These are phyloP conservation scores for Pelobates cultripes DNA, from an alignment of 2,797 vertebrate species.

Conservation along the genomic window DNA sequence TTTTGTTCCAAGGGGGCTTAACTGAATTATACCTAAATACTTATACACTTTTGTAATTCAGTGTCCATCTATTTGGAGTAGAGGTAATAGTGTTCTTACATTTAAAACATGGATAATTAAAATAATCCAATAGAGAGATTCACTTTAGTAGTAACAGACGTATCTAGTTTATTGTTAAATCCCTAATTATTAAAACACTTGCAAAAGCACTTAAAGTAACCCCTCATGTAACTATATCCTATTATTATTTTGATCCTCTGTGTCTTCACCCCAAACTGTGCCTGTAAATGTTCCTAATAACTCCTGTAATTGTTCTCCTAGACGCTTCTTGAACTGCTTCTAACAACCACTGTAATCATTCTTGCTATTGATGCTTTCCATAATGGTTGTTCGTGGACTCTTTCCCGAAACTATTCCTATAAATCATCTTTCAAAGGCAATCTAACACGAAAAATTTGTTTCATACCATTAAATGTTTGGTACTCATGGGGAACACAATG, in stretches of 20 bases:
- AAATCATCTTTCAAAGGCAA: not conserved
- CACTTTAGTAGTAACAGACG: not conserved
- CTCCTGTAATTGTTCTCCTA: not conserved
- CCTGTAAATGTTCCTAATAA: not conserved
- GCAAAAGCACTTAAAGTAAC: not conserved
- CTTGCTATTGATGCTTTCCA: not conserved
- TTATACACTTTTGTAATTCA: not conserved
- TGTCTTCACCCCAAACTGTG: not conserved
- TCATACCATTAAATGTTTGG: not conserved
- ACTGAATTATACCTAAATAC: too few relatives aligned
- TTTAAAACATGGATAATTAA: not conserved
- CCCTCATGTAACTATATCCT: not conserved
- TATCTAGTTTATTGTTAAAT: not conserved
- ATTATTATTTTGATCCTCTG: not conserved
- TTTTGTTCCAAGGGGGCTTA: too few relatives aligned
- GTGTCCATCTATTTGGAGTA: not conserved
- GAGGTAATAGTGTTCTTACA: not conserved
- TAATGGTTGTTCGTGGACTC: not conserved
- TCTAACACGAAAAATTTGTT: not conserved
- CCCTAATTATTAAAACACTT: not conserved
- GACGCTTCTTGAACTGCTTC: not conserved
- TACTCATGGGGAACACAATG: not conserved
- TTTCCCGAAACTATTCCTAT: not conserved
- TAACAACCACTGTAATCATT: not conserved
- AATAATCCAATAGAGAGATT: not conserved